These are phyloP conservation scores for Oreamnos americanus DNA, from an alignment of 2,113 vertebrate species.

Conservation along the genomic window DNA sequence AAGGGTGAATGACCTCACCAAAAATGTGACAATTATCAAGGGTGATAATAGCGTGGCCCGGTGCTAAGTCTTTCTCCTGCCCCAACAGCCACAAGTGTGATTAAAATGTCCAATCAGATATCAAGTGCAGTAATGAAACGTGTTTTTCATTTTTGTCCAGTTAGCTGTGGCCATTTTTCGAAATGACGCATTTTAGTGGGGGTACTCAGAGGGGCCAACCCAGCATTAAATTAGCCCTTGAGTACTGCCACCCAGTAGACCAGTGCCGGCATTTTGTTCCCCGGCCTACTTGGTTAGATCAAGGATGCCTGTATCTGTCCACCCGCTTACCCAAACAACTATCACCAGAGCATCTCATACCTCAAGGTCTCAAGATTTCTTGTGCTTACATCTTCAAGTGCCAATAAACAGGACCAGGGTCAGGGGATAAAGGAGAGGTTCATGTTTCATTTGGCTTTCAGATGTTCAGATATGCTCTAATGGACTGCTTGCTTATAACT, in stretches of 20 bases:
- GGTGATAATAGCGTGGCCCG: neutral
- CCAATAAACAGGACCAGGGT: neutral
- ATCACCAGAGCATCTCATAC: neutral
- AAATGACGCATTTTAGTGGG: neutral
- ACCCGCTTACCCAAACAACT: neutral
- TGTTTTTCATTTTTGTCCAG: neutral
- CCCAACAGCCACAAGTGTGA: no score
- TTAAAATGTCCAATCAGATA: neutral
- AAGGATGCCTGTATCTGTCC: neutral
- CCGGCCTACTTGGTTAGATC: neutral
- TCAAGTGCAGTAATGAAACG: neutral
- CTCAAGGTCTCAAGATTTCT: neutral
- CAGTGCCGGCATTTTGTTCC: neutral
- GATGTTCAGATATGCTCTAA: slow-evolving; percentile 9
- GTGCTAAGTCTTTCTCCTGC: neutral
- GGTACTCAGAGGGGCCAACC: neutral
- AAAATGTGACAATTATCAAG: neutral
- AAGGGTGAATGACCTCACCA: neutral
- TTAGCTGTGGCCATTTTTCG: neutral
- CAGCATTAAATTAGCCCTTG: neutral
- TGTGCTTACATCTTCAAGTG: neutral
- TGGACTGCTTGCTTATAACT: neutral
- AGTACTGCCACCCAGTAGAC: fast-evolving
- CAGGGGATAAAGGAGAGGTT: neutral
- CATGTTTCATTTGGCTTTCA: slow-evolving; percentile 21